A percentile compares a stretch with the other conserved stretches of the same genome.
phyloP scores from a whole-genome alignment of 2,113 vertebrate species.

The Ia io region DNA sequence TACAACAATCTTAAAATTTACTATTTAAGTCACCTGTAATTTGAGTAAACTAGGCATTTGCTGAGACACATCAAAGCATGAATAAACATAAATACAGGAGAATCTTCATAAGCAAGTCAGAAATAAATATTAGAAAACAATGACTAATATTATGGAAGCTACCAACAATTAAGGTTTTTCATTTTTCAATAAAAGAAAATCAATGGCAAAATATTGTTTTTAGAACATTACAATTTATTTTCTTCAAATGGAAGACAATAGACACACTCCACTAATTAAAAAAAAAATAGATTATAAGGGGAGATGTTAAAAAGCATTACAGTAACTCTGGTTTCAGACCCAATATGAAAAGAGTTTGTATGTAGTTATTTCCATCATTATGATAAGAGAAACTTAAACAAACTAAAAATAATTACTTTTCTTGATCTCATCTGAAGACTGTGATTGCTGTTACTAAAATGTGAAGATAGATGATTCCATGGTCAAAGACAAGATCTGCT shows the following conservation, averaged over 20 bases:
- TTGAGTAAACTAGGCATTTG: slow-evolving; percentile 68
- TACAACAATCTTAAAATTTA: slow-evolving; percentile 70
- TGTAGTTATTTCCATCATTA: background rate
- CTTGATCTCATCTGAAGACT: background rate
- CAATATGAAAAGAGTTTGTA: background rate
- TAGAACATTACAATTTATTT: background rate
- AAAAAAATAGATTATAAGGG: background rate
- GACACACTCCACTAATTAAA: background rate
- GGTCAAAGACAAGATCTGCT: background rate
- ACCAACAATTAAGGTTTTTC: background rate
- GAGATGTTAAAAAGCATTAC: background rate
- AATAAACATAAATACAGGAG: slow-evolving; percentile 65
- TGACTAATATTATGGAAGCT: slow-evolving; percentile 30
- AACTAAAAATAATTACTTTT: background rate
- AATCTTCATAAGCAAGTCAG: slow-evolving; percentile 36
- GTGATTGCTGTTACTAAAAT: background rate
- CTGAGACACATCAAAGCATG: slow-evolving; percentile 58
- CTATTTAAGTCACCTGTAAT: slow-evolving; percentile 67
- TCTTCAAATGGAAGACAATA: background rate
- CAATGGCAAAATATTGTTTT: slow-evolving; percentile 30
- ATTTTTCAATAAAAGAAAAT: background rate
- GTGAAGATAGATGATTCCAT: background rate
- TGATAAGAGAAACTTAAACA: background rate
- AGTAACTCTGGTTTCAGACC: background rate
- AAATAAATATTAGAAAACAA: slow-evolving; percentile 44